These are phyloP conservation scores for Caenorhabditis sp. DNA, from an alignment of 2,888 invertebrate genomes.

Conservation along the genomic window DNA sequence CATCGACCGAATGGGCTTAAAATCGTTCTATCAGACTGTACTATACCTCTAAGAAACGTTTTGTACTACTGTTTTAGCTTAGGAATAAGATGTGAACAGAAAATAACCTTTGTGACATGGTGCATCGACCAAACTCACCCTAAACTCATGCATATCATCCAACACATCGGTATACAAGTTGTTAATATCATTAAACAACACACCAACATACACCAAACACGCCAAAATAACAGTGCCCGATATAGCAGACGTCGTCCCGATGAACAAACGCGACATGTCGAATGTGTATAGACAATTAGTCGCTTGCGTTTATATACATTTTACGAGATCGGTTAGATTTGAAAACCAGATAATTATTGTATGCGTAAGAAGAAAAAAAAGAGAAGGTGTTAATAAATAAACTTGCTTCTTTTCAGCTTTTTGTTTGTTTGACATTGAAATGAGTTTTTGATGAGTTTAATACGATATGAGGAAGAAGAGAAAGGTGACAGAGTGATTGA, in stretches of 20 bases:
- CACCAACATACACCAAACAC: slow-evolving; percentile 22
- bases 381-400: neutral
- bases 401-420: neutral
- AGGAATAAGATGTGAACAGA: no score
- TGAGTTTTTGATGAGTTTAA: no score
- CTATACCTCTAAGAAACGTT: no score
- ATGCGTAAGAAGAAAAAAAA: neutral
- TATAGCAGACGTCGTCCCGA: slow-evolving; percentile 29
- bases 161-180: slow-evolving; percentile 39
- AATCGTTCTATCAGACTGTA: no score
- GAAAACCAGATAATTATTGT: neutral
- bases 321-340: neutral
- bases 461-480: no score
- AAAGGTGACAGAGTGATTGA: no score
- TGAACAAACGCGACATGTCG: slow-evolving; percentile 27
- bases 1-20: no score
- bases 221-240: slow-evolving; percentile 34
- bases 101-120: no score
- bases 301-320: neutral
- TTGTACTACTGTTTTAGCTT: no score
- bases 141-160: slow-evolving; percentile 43
- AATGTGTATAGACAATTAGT: neutral
- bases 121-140: no score
- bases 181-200: slow-evolving; percentile 47
- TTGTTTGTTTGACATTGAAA: neutral